Evolutionary conservation across 2,888 invertebrate species (phyloP).

Genomic region (Lasius fuliginosus): DNA sequence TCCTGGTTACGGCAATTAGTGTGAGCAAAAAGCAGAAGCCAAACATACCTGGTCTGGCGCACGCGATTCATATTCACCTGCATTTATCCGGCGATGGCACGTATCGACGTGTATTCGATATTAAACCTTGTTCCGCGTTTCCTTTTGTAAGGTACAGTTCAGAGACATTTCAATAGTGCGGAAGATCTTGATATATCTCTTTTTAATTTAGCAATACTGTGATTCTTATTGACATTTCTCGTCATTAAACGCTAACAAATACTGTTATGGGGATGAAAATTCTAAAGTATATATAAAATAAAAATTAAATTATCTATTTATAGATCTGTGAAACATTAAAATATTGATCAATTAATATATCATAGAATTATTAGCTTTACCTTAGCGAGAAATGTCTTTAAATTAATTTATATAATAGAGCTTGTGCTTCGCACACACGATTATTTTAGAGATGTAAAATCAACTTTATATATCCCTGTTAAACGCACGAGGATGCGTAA

Average conservation of each 20-base stretch:
- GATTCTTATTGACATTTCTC: background rate
- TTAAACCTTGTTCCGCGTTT: background rate
- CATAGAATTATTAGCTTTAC: no score
- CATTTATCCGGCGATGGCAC: background rate
- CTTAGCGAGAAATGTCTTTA: no score
- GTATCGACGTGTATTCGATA: background rate
- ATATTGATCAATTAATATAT: no score
- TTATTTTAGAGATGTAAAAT: conserved; percentile 1
- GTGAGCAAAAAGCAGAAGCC: background rate
- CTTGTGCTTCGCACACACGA: background rate
- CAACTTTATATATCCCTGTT: background rate
- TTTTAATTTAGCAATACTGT: background rate
- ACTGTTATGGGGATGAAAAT: no score
- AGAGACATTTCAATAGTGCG: background rate
- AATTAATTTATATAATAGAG: conserved; percentile 12
- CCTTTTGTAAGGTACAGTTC: background rate
- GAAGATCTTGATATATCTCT: background rate
- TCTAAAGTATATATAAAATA: no score
- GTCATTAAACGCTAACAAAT: no score
- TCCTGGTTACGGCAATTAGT: conserved; percentile 6
- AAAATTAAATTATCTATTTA: no score
- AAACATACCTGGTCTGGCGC: conserved; percentile 18
- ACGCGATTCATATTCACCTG: conserved; percentile 19
- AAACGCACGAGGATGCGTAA: background rate
- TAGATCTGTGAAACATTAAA: no score